These are phyloP conservation scores for Bostrychus sinensis DNA, from an alignment of 2,113 vertebrate genomes.

Conservation along the genomic window DNA sequence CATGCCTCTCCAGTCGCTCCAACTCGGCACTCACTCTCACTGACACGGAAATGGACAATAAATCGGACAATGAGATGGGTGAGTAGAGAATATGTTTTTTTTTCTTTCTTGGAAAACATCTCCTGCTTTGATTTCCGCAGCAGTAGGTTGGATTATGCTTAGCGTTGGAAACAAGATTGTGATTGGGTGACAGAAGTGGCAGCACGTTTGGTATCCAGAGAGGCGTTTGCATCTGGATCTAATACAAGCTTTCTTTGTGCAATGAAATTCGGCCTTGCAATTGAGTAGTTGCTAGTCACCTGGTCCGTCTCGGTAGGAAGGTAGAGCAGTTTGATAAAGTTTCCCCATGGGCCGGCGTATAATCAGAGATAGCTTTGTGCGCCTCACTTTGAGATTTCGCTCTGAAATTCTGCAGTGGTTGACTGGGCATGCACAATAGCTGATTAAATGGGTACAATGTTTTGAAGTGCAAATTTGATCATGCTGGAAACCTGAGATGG, in stretches of 20 bases:
- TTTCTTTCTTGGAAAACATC: conserved; percentile 34
- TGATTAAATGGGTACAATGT: conserved; percentile 83
- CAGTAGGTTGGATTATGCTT: conserved; percentile 46
- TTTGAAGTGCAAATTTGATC: conserved; percentile 89
- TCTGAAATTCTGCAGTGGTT: conserved; percentile 78
- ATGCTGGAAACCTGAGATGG: conserved; percentile 69
- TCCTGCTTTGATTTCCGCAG: conserved; percentile 28
- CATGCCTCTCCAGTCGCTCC: conserved; percentile 95
- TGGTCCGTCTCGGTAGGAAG: conserved; percentile 72
- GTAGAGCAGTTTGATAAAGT: conserved; percentile 76
- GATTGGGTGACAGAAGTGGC: conserved; percentile 60
- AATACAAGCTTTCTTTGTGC: conserved; percentile 56
- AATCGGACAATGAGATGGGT: conserved; percentile 96
- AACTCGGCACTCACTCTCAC: conserved; percentile 98
- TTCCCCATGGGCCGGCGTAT: conserved; percentile 75
- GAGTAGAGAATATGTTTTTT: conserved; percentile 75
- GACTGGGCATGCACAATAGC: conserved; percentile 81
- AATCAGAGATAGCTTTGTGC: conserved; percentile 86
- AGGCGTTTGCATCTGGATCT: conserved; percentile 69
- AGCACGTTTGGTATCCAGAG: conserved; percentile 62
- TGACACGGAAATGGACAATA: conserved; percentile 97
- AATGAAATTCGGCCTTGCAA: conserved; percentile 62
- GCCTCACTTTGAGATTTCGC: conserved; percentile 74
- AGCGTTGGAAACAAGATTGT: conserved; percentile 43
- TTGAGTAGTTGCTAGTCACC: conserved; percentile 74